A percentile compares a stretch with the other conserved stretches of the same genome.
Conservation (phyloP, 2,797 vertebrate genomes). For the Microhierax caerulescens region DNA sequence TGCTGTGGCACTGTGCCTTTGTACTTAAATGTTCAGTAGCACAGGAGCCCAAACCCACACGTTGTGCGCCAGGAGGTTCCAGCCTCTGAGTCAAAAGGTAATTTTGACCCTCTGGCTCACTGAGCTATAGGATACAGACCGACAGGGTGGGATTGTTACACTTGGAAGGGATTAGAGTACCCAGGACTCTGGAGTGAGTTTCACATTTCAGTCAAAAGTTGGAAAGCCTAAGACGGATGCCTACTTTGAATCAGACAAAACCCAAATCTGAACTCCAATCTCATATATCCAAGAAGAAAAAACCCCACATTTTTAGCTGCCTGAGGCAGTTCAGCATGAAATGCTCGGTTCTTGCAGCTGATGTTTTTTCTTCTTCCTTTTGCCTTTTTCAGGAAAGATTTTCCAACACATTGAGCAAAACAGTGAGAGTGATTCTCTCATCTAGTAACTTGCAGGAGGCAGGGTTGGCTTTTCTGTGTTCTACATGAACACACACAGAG, state of each 20-base stretch:
- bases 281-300: not conserved
- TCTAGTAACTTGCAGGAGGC: not conserved
- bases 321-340: not conserved
- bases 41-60: accelerated
- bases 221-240: not conserved
- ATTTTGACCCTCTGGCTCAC: not conserved
- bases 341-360: not conserved
- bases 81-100: not conserved
- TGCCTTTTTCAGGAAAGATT: not conserved
- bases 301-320: not conserved
- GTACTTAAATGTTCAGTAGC: not conserved
- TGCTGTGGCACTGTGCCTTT: accelerated
- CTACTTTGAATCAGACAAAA: not conserved
- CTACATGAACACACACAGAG: not conserved
- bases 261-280: not conserved
- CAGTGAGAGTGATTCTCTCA: not conserved
- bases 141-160: not conserved
- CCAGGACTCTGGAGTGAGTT: not conserved
- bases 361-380: not conserved
- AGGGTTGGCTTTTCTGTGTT: not conserved
- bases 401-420: not conserved
- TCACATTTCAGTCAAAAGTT: not conserved
- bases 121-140: not conserved
- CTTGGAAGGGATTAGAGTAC: not conserved
- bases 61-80: not conserved